Evolutionary conservation across 1,140 invertebrate species (phyloP).

Genomic region (Pomacea maculata): DNA sequence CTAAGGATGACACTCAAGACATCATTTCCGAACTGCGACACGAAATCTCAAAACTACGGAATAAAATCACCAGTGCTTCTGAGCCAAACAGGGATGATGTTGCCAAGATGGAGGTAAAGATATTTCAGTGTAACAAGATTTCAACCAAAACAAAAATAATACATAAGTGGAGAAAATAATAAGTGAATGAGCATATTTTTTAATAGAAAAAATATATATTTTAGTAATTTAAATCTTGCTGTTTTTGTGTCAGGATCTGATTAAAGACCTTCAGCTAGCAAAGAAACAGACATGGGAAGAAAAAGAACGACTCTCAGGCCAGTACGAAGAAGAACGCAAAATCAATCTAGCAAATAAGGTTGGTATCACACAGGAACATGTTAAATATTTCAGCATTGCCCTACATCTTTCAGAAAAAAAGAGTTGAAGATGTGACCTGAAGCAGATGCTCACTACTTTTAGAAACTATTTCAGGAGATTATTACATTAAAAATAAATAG

Average conservation of each 20-base stretch:
- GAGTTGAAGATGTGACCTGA: no score
- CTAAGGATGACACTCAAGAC: conserved; percentile 86
- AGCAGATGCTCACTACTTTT: no score
- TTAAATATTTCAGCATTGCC: no score
- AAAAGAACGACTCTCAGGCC: conserved; percentile 49
- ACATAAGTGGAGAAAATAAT: no score
- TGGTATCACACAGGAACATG: no score
- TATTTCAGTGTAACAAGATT: not conserved
- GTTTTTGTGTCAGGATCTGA: conserved; percentile 46
- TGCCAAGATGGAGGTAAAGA: conserved; percentile 50
- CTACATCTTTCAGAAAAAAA: no score
- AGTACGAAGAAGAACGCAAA: conserved; percentile 56
- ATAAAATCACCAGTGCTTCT: conserved; percentile 86
- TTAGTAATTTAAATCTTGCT: not conserved
- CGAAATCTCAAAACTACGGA: conserved; percentile 88
- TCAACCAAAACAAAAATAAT: no score
- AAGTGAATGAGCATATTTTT: no score
- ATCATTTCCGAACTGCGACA: conserved; percentile 86
- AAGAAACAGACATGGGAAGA: conserved; percentile 59
- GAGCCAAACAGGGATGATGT: conserved; percentile 58
- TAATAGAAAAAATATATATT: not conserved
- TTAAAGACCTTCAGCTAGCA: conserved; percentile 57
- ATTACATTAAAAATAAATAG: not conserved
- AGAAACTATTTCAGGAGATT: no score
- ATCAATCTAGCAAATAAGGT: conserved; percentile 59